Evolutionary conservation across 1,140 invertebrate genomes (phyloP).

Genomic region (Drosophila pandora): DNA sequence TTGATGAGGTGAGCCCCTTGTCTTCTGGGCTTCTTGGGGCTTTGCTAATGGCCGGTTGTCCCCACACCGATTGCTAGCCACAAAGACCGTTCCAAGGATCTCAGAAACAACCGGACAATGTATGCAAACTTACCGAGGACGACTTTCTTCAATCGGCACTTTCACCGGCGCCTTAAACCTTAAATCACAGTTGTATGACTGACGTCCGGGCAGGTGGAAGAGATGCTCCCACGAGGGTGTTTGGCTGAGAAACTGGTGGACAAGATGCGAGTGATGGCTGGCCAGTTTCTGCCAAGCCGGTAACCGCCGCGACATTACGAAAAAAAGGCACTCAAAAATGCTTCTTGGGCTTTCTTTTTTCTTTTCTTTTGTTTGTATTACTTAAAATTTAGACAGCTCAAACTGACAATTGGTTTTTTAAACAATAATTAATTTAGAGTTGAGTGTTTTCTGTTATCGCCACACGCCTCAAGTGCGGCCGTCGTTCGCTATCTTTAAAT

Average conservation of each 20-base stretch:
- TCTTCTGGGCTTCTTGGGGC: not conserved
- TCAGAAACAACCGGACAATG: not conserved
- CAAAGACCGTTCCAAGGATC: not conserved
- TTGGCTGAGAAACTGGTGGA: not conserved
- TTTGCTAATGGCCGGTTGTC: too few relatives aligned
- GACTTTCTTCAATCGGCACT: not conserved
- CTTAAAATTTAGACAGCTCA: constrained; percentile 60
- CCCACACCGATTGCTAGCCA: not conserved
- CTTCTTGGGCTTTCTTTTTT: constrained; percentile 2
- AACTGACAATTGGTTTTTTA: constrained; percentile 49
- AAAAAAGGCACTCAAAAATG: constrained; percentile 11
- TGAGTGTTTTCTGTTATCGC: constrained; percentile 46
- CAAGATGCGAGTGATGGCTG: not conserved
- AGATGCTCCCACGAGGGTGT: not conserved
- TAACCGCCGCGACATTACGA: not conserved
- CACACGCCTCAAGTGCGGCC: constrained; percentile 21
- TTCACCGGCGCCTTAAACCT: not conserved
- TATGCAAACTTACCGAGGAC: not conserved
- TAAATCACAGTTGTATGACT: not conserved
- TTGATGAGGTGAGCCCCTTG: not conserved
- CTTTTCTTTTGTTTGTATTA: constrained; percentile 43
- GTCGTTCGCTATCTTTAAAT: constrained; percentile 58
- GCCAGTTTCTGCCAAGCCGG: not conserved
- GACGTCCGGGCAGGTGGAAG: not conserved
- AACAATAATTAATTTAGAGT: constrained; percentile 54